Conservation (phyloP, 2,797 vertebrate genomes). For the Podarcis lilfordi region DNA sequence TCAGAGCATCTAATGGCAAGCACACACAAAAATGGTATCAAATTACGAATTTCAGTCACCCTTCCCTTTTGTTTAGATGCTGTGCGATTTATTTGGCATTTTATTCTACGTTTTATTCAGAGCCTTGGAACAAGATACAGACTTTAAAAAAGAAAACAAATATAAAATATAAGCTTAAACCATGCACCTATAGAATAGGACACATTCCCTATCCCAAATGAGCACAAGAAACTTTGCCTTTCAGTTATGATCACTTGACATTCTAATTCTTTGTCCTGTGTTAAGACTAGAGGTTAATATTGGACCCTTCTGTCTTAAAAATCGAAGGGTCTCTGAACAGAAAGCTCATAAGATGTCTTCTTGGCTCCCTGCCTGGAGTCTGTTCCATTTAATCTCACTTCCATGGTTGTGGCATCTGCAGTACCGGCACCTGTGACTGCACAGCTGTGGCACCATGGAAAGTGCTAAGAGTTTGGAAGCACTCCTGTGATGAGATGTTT, state of each 20-base stretch:
- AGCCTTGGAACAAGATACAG: neutral
- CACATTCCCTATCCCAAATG: no score
- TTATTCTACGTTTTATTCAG: neutral
- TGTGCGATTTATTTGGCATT: neutral
- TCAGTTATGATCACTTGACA: neutral
- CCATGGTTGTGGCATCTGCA: neutral
- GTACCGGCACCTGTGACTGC: constrained; percentile 12
- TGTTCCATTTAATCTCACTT: constrained; percentile 27
- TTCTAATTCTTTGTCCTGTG: constrained; percentile 23
- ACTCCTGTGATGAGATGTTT: constrained; percentile 21
- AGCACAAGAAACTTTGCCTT: neutral
- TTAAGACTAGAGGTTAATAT: constrained; percentile 32
- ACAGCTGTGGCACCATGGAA: constrained; percentile 34
- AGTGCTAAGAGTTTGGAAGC: constrained; percentile 22
- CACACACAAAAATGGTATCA: neutral
- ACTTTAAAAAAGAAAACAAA: neutral
- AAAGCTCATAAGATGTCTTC: constrained; percentile 8
- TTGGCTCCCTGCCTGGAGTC: neutral
- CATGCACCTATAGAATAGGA: neutral
- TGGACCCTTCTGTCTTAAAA: constrained; percentile 14
- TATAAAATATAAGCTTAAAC: neutral
- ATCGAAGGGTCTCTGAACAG: constrained; percentile 16
- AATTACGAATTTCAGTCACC: neutral
- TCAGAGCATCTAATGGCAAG: neutral
- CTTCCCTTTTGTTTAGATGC: neutral